Evolutionary conservation across 2,113 vertebrate species (phyloP).

Genomic region (Otocyon megalotis): DNA sequence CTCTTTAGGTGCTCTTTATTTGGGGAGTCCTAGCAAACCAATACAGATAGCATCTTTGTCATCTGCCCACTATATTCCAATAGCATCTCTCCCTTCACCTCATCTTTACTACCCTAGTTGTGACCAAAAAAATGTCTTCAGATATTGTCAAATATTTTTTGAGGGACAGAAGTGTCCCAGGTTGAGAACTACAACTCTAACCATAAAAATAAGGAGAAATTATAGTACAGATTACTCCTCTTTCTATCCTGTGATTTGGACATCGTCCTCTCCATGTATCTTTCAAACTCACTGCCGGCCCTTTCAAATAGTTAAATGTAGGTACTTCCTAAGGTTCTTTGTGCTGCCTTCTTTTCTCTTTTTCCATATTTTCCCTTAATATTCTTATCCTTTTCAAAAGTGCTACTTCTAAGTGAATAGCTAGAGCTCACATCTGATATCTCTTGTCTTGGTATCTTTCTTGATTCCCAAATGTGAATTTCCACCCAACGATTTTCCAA

Average conservation of each 20-base stretch:
- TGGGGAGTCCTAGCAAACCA: background rate
- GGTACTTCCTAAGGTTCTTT: background rate
- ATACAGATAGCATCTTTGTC: too few relatives aligned
- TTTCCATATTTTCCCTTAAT: background rate
- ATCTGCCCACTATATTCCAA: background rate
- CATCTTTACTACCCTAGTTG: background rate
- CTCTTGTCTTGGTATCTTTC: background rate
- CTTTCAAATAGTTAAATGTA: background rate
- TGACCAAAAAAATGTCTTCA: background rate
- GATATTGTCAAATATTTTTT: background rate
- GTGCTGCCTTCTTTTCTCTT: background rate
- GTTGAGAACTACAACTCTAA: background rate
- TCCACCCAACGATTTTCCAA: background rate
- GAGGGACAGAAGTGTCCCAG: background rate
- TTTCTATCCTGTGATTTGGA: background rate
- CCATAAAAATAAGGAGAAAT: background rate
- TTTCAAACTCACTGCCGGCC: background rate
- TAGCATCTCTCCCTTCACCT: background rate
- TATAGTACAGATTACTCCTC: rapidly evolving
- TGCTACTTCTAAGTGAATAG: background rate
- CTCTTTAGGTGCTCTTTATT: background rate
- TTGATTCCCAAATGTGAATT: slow-evolving; percentile 4
- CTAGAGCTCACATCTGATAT: background rate
- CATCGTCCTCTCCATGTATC: background rate
- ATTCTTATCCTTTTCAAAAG: background rate